These are phyloP conservation scores for Aphidius ervi DNA, from an alignment of 1,140 invertebrate species.

Conservation along the genomic window DNA sequence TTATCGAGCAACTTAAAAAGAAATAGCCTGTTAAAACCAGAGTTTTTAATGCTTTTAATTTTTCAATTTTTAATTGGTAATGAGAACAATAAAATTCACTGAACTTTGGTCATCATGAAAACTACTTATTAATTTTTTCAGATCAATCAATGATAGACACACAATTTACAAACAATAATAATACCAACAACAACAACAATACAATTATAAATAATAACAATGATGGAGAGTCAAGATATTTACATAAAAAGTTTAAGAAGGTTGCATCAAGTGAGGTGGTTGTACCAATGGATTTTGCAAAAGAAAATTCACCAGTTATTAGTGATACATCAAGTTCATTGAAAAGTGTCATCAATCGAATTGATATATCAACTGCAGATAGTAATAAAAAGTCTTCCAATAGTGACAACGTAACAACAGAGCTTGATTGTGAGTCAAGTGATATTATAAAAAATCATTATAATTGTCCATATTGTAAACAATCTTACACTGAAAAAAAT, in stretches of 20 bases:
- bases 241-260: constrained; percentile 89
- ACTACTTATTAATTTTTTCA: too few relatives aligned
- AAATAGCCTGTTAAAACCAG: too few relatives aligned
- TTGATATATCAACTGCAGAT: constrained; percentile 31
- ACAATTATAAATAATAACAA: constrained; percentile 27
- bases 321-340: constrained; percentile 34
- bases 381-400: constrained; percentile 31
- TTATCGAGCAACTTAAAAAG: too few relatives aligned
- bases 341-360: constrained; percentile 47
- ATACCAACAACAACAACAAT: constrained; percentile 37
- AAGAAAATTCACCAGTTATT: constrained; percentile 22
- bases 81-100: too few relatives aligned
- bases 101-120: too few relatives aligned
- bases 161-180: constrained; percentile 45
- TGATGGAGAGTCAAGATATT: constrained; percentile 70
- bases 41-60: too few relatives aligned
- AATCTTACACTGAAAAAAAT: constrained; percentile 88
- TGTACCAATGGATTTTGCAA: constrained; percentile 34
- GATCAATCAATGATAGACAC: constrained; percentile 45
- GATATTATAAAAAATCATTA: constrained; percentile 55
- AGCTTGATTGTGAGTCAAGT: constrained; percentile 33
- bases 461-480: constrained; percentile 81
- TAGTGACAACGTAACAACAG: constrained; percentile 26
- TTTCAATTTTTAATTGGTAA: too few relatives aligned
- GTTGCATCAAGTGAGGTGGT: constrained; percentile 59